Evolutionary conservation across 1,140 invertebrate genomes (phyloP).

Genomic region (Ptiloglossa arizonensis): DNA sequence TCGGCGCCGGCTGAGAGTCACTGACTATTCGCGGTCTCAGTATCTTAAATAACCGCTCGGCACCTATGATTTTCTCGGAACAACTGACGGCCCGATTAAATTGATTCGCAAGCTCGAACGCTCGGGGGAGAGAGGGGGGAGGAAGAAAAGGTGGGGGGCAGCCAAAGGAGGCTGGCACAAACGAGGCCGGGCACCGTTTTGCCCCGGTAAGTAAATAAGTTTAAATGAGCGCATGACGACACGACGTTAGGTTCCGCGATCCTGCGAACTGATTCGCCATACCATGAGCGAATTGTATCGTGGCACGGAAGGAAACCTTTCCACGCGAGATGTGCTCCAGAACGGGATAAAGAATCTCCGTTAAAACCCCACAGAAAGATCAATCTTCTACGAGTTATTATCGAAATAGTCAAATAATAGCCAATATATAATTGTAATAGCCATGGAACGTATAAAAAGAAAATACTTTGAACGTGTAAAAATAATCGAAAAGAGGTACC

Average conservation of each 20-base stretch:
- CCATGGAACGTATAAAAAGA: too few species aligned
- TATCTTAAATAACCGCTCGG: conserved; percentile 74
- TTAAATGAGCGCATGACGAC: conserved; percentile 62
- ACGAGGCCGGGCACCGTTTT: conserved; percentile 51
- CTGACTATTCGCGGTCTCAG: conserved; percentile 63
- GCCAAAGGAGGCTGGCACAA: conserved; percentile 32
- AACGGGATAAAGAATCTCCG: too few species aligned
- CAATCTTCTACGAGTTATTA: too few species aligned
- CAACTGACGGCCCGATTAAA: conserved; percentile 74
- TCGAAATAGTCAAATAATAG: too few species aligned
- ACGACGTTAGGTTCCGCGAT: conserved; percentile 31
- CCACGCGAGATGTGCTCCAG: too few species aligned
- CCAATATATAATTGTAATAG: too few species aligned
- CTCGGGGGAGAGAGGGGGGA: conserved; percentile 22
- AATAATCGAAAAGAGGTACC: too few species aligned
- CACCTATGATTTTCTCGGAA: conserved; percentile 78
- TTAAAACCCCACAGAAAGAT: too few species aligned
- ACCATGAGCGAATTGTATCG: neutral
- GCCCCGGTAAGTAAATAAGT: conserved; percentile 72
- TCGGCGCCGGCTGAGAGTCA: conserved; percentile 64
- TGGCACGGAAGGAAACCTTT: neutral
- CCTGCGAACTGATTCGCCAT: conserved; percentile 39
- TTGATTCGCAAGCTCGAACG: conserved; percentile 73
- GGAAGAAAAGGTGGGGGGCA: neutral
- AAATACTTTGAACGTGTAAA: too few species aligned